Conservation (phyloP, 1,140 invertebrate species). For the Saccostrea echinata region DNA sequence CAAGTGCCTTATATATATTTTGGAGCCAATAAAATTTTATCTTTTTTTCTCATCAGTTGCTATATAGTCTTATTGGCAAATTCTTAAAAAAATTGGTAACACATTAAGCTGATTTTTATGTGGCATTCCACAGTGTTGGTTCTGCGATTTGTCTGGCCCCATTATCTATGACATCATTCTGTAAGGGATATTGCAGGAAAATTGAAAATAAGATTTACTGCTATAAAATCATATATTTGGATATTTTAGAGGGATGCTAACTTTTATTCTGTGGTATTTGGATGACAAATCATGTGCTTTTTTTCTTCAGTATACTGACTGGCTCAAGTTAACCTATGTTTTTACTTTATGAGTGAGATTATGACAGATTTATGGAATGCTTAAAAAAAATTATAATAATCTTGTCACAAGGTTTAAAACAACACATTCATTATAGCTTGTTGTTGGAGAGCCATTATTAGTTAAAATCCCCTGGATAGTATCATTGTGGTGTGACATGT, state of each 20-base stretch:
- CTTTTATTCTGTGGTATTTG: no score
- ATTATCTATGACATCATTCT: slow-evolving; percentile 26
- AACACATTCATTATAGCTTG: background rate
- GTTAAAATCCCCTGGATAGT: background rate
- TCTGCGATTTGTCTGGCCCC: background rate
- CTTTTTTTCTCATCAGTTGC: background rate
- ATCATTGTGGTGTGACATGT: background rate
- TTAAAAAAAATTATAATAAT: no score
- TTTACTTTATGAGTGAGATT: no score
- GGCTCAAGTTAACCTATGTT: no score
- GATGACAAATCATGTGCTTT: no score
- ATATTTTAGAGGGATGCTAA: no score
- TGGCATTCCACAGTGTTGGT: background rate
- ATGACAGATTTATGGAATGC: no score
- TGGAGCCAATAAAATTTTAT: slow-evolving; percentile 16
- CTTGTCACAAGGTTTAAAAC: no score
- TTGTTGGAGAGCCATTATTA: background rate
- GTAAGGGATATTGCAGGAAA: background rate
- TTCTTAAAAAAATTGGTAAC: background rate
- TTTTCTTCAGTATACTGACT: no score
- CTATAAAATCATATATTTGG: no score
- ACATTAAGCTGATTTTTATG: slow-evolving; percentile 4
- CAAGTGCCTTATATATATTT: slow-evolving; percentile 37
- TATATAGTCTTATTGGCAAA: background rate
- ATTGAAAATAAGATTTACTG: background rate